Evolutionary conservation across 2,888 invertebrate genomes (phyloP).

Genomic region (Apocheima hispidaria): DNA sequence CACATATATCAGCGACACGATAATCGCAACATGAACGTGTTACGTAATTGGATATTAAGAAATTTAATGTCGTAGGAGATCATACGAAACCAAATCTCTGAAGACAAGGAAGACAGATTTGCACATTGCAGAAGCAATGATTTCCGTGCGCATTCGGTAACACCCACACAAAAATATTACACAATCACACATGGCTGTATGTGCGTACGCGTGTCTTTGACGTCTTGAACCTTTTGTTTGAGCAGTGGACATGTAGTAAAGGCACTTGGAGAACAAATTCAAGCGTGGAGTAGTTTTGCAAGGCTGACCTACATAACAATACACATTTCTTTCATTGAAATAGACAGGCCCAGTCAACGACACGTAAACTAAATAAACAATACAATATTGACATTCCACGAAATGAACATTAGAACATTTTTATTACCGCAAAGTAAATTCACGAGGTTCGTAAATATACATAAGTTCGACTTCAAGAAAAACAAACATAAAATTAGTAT

Average conservation of each 20-base stretch:
- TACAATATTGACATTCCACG: constrained; percentile 22
- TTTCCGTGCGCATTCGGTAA: constrained; percentile 68
- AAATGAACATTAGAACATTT: constrained; percentile 4
- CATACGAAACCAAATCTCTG: constrained; percentile 58
- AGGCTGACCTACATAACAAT: constrained; percentile 46
- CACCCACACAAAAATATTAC: constrained; percentile 60
- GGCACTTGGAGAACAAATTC: constrained; percentile 51
- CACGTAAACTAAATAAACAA: constrained; percentile 19
- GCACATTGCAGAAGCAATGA: too few species aligned
- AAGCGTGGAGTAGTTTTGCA: constrained; percentile 60
- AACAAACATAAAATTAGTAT: background rate
- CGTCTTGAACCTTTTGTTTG: constrained; percentile 57
- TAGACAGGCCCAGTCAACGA: constrained; percentile 28
- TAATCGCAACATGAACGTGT: constrained; percentile 42
- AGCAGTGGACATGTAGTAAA: constrained; percentile 46
- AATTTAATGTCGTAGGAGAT: constrained; percentile 57
- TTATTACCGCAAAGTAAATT: background rate
- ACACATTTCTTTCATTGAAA: constrained; percentile 40
- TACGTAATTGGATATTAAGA: constrained; percentile 53
- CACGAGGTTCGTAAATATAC: background rate
- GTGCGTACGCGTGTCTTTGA: constrained; percentile 52
- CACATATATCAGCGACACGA: constrained; percentile 39
- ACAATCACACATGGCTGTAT: constrained; percentile 50
- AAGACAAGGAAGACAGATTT: constrained; percentile 68
- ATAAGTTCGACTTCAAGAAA: constrained; percentile 2